phyloP scores from a whole-genome alignment of 2,797 vertebrate genomes.

The Hybognathus amarus region DNA sequence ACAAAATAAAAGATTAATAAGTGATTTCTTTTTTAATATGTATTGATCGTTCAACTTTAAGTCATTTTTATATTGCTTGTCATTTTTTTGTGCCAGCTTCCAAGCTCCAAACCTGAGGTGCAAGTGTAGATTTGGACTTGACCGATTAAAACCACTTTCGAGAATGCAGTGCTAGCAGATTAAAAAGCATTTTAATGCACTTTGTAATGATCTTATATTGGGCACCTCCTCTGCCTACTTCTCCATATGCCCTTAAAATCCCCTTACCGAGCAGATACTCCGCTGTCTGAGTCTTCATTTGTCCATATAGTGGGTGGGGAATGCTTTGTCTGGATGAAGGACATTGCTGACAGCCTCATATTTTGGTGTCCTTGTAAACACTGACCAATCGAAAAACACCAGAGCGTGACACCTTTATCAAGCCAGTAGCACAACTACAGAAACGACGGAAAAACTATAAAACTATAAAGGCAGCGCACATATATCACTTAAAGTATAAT shows the following conservation, averaged over 20 bases:
- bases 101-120: neutral
- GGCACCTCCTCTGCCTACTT: slow-evolving; percentile 24
- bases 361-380: slow-evolving; percentile 53
- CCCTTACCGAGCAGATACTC: slow-evolving; percentile 32
- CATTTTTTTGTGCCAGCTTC: neutral
- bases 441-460: neutral
- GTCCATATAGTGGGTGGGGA: slow-evolving; percentile 4
- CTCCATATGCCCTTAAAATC: slow-evolving; percentile 36
- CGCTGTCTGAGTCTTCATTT: slow-evolving; percentile 26
- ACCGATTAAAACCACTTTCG: slow-evolving; percentile 28
- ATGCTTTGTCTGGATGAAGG: slow-evolving; percentile 45
- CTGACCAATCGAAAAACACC: slow-evolving; percentile 40
- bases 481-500: neutral
- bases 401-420: slow-evolving; percentile 29
- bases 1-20: neutral
- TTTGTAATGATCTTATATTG: slow-evolving; percentile 46
- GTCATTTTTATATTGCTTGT: neutral
- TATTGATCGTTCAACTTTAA: neutral
- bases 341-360: slow-evolving; percentile 48
- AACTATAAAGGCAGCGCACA: neutral
- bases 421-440: neutral
- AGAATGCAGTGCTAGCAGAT: slow-evolving; percentile 42
- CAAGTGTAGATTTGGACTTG: slow-evolving; percentile 10
- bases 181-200: slow-evolving; percentile 48
- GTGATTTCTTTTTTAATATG: neutral